Conservation (phyloP, 2,888 invertebrate genomes). For the Thalpophila matura region DNA sequence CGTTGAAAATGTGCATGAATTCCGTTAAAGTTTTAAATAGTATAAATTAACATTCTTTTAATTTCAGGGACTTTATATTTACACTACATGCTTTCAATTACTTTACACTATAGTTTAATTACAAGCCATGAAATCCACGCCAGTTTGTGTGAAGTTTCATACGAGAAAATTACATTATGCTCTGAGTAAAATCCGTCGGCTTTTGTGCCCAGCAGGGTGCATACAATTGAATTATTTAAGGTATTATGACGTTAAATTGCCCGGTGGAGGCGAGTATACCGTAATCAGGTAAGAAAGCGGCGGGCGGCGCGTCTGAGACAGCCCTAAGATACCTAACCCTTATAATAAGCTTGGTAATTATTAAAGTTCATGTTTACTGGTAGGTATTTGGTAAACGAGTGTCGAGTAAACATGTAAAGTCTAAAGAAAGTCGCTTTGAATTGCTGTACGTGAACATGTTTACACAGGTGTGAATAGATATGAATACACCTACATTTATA, state of each 20-base stretch:
- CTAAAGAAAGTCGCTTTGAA: slow-evolving; percentile 12
- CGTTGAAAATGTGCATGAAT: too few species aligned
- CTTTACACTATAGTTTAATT: slow-evolving; percentile 49
- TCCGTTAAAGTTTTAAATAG: background rate
- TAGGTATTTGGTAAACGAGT: slow-evolving; percentile 12
- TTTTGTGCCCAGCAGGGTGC: slow-evolving; percentile 71
- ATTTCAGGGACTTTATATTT: slow-evolving; percentile 8
- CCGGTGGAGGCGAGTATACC: slow-evolving; percentile 65
- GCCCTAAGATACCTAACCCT: slow-evolving; percentile 36
- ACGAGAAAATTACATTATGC: slow-evolving; percentile 65
- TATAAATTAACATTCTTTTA: background rate
- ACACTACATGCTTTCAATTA: slow-evolving; percentile 30
- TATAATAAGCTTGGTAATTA: slow-evolving; percentile 30
- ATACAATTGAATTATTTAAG: slow-evolving; percentile 77
- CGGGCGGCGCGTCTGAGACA: slow-evolving; percentile 54
- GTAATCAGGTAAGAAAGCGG: slow-evolving; percentile 65
- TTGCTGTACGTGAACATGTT: slow-evolving; percentile 14
- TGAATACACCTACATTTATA: slow-evolving; percentile 3
- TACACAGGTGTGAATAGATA: slow-evolving; percentile 16
- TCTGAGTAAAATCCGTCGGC: slow-evolving; percentile 69
- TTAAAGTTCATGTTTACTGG: slow-evolving; percentile 29
- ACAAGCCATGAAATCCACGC: slow-evolving; percentile 53
- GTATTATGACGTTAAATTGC: slow-evolving; percentile 76
- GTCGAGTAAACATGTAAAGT: slow-evolving; percentile 10
- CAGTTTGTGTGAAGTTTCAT: slow-evolving; percentile 58